Base-by-base conservation (phyloP, 2,888 invertebrate genomes). In the Pediacus dermestoides region DNA sequence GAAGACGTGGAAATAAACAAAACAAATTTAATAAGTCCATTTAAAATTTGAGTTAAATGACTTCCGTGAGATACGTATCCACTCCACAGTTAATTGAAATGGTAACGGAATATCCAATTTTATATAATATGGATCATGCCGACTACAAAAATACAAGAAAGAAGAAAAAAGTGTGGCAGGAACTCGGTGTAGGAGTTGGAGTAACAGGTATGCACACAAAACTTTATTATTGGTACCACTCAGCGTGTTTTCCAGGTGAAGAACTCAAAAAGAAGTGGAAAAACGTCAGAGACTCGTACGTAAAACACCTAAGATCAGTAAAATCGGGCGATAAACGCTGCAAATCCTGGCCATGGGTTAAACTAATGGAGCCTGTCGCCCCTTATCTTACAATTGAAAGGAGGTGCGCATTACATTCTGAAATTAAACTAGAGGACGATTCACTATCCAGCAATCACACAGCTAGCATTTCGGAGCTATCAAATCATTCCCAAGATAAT, bases 141-240 rank as follows among this genome's bases (percentile, higher is more conserved):
- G 30, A 39, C 3, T 38, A 39, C 21, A 39, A 38, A 30, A 39
- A 39, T 12, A 14, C 23, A n/a, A 8, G 30, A 16, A 39, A 13
- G 21, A 38, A 23, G 11, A 36, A 37, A 3, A 39, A 39, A 11
- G 14, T 38, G 21, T 38, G 40, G 36, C 3, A 30, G 1, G 23
- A 33, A 2, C 18, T 33, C 7, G 33, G 33, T 8, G 14, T 2
- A 2, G 13, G 12, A 4, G 7, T 33, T n/a, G n/a, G n/a, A n/a
- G n/a, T n/a, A n/a, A n/a, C n/a, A n/a, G n/a, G n/a, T n/a, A n/a
- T n/a, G n/a, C n/a, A n/a, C n/a, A n/a, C n/a, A n/a, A n/a, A n/a
- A n/a, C n/a, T n/a, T n/a, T n/a, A n/a, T n/a, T n/a, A n/a, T n/a
- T n/a, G n/a, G 30, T 9, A 30, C 16, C 4, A 30, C 9, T 4